A percentile compares a stretch with the other conserved stretches of the same genome.
Conservation (phyloP, 2,888 invertebrate species). For the Cheilosia variabilis region DNA sequence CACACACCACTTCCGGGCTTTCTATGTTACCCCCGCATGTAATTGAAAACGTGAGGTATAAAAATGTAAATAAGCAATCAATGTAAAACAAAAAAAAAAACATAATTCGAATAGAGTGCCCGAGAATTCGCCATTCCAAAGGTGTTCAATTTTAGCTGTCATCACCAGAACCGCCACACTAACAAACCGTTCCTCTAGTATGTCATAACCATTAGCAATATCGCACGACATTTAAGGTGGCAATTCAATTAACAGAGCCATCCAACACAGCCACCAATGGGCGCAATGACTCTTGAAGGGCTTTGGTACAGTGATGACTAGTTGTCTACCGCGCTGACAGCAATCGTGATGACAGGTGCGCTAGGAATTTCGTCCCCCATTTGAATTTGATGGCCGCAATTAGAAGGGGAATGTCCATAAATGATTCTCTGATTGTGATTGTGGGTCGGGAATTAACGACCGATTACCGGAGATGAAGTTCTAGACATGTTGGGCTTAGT, state of each 20-base stretch:
- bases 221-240: constrained; percentile 56
- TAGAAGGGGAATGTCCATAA: constrained; percentile 20
- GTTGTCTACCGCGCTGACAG: constrained; percentile 27
- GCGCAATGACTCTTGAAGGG: constrained; percentile 18
- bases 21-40: constrained; percentile 25
- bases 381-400: constrained; percentile 42
- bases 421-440: constrained; percentile 31
- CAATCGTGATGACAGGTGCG: constrained; percentile 16
- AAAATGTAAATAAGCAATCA: constrained; percentile 10
- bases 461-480: constrained; percentile 22
- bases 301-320: constrained; percentile 44
- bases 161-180: constrained; percentile 18
- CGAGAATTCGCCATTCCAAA: constrained; percentile 16
- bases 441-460: constrained; percentile 25
- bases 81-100: constrained; percentile 7
- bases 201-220: constrained; percentile 34
- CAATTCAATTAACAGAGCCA: constrained; percentile 49
- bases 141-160: constrained; percentile 44
- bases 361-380: not conserved
- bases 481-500: not conserved
- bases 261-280: constrained; percentile 14
- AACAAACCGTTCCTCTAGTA: constrained; percentile 1
- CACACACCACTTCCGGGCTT: constrained; percentile 52
- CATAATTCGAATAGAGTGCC: not conserved
- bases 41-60: constrained; percentile 27